These are phyloP conservation scores for Cercocebus atys DNA, from an alignment of 2,113 vertebrate genomes.

Conservation along the genomic window DNA sequence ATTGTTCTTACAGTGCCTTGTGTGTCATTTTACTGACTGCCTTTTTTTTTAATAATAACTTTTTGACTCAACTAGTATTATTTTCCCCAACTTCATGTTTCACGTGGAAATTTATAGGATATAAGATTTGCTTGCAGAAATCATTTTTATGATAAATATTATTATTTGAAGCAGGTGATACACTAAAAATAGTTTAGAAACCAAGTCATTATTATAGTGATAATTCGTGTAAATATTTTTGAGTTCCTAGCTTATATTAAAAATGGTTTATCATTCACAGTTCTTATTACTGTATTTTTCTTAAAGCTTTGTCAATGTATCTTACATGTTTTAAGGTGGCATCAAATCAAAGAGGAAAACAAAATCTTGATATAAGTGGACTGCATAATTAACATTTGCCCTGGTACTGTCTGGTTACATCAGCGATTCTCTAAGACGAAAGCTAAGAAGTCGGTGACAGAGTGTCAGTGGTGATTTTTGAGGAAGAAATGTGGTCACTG, in stretches of 20 bases:
- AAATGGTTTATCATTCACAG: not conserved
- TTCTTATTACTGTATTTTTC: not conserved
- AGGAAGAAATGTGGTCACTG: not conserved
- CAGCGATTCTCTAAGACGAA: not conserved
- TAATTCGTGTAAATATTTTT: not conserved
- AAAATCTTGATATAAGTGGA: not conserved
- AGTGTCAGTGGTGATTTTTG: not conserved
- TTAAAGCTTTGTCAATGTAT: not conserved
- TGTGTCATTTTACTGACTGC: not conserved
- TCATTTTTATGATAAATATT: constrained; percentile 20
- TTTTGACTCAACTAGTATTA: constrained; percentile 7
- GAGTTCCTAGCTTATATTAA: not conserved
- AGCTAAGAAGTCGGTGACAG: not conserved
- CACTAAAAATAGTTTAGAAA: constrained; percentile 10
- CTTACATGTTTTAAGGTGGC: not conserved
- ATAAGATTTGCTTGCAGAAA: not conserved
- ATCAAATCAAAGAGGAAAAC: not conserved
- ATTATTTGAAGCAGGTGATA: not conserved
- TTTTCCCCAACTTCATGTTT: constrained; percentile 40
- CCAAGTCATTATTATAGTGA: not conserved
- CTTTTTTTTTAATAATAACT: not conserved
- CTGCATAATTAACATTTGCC: not conserved
- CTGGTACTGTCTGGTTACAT: not conserved
- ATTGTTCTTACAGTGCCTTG: rapidly evolving
- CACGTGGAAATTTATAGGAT: constrained; percentile 14